phyloP scores from a whole-genome alignment of 2,888 invertebrate species.

The Octonoba sinensis region DNA sequence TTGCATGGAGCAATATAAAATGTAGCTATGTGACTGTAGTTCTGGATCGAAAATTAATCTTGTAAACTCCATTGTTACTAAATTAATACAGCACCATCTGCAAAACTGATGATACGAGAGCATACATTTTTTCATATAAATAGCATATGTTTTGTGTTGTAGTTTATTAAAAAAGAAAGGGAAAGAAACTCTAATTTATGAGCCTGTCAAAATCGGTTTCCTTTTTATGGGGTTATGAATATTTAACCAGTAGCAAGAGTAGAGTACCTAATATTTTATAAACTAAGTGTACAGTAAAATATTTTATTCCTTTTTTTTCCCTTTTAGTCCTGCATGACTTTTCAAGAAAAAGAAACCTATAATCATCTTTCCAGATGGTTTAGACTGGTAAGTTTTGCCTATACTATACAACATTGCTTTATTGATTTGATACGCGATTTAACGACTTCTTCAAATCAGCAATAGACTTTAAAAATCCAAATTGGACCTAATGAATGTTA shows the following conservation, averaged over 20 bases:
- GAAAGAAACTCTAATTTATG: background rate
- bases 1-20: too few relatives aligned
- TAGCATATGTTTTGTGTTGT: background rate
- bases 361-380: slow-evolving; percentile 14
- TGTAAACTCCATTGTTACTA: too few relatives aligned
- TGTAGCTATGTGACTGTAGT: too few relatives aligned
- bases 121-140: background rate
- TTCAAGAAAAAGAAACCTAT: slow-evolving; percentile 12
- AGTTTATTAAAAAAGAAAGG: background rate
- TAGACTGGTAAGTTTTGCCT: slow-evolving; percentile 1
- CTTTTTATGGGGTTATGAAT: background rate
- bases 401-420: background rate
- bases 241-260: too few relatives aligned
- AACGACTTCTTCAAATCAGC: too few relatives aligned
- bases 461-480: too few relatives aligned
- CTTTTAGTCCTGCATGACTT: slow-evolving; percentile 27
- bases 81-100: too few relatives aligned
- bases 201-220: background rate
- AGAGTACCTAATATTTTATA: background rate
- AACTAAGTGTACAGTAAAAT: background rate
- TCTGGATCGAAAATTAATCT: too few relatives aligned
- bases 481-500: too few relatives aligned
- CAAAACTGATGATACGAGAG: too few relatives aligned
- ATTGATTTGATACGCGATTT: too few relatives aligned
- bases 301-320: background rate